Evolutionary conservation across 1,140 invertebrate genomes (phyloP).

Genomic region (Drosophila biarmipes): DNA sequence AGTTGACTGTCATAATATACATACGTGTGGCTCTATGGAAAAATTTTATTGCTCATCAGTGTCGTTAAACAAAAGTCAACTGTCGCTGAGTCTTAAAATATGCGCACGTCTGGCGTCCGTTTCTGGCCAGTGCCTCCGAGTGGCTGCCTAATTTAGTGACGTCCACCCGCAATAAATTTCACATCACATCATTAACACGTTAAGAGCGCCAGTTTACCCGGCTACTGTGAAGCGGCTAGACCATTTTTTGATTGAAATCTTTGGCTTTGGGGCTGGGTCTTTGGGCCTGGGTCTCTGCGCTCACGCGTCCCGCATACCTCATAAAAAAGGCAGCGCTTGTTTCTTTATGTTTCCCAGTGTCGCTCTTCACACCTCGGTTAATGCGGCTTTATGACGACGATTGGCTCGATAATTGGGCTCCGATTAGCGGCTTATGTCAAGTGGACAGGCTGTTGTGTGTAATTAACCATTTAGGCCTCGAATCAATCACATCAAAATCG

Average conservation of each 20-base stretch:
- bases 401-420: conserved; percentile 48
- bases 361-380: conserved; percentile 71
- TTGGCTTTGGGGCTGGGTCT: conserved; percentile 18
- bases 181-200: conserved; percentile 79
- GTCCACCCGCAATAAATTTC: conserved; percentile 79
- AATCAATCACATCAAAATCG: conserved; percentile 7
- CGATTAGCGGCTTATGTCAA: conserved; percentile 52
- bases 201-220: conserved; percentile 56
- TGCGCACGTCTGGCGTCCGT: conserved; percentile 32
- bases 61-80: conserved; percentile 67
- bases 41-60: conserved; percentile 74
- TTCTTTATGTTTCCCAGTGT: conserved; percentile 60
- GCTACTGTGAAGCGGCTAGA: conserved; percentile 46
- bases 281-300: conserved; percentile 24
- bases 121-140: conserved; percentile 9
- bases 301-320: conserved; percentile 66
- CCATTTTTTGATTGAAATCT: conserved; percentile 77
- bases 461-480: conserved; percentile 16
- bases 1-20: conserved; percentile 64
- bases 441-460: not conserved
- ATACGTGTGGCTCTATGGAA: conserved; percentile 55
- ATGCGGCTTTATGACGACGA: conserved; percentile 47
- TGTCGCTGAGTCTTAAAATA: conserved; percentile 54
- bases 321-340: conserved; percentile 61
- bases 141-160: conserved; percentile 70